Conservation (phyloP, 2,797 vertebrate species). For the Calcarius lapponicus region DNA sequence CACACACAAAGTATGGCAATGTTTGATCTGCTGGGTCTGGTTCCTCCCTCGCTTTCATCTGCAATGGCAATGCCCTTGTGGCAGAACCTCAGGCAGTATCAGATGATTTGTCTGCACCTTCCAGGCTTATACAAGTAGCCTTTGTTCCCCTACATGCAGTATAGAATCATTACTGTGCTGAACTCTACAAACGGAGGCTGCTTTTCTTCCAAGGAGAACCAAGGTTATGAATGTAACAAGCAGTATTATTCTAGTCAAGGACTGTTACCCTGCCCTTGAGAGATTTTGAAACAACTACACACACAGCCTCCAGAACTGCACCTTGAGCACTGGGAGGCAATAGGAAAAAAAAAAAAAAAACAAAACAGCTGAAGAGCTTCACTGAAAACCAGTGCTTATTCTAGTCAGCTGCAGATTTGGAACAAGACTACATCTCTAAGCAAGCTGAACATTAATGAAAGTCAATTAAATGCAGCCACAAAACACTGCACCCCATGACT, state of each 20-base stretch:
- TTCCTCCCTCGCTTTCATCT: conserved; percentile 33
- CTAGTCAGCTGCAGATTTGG: not conserved
- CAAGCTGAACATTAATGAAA: not conserved
- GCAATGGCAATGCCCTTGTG: not conserved
- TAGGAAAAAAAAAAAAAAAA: no score
- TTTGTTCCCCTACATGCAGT: not conserved
- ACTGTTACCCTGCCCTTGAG: conserved; percentile 17
- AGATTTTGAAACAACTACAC: not conserved
- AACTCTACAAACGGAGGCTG: not conserved
- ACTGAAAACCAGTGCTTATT: not conserved
- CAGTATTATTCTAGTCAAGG: not conserved
- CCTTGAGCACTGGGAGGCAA: not conserved
- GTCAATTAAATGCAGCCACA: conserved; percentile 49
- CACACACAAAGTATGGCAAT: not conserved
- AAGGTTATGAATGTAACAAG: not conserved
- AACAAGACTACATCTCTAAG: not conserved
- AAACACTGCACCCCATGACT: conserved; percentile 42
- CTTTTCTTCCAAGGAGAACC: not conserved
- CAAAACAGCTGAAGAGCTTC: not conserved
- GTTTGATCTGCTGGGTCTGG: not conserved
- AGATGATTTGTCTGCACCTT: conserved; percentile 35
- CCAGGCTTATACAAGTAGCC: not conserved
- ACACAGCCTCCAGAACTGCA: not conserved
- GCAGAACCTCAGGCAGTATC: not conserved
- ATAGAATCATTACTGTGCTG: not conserved